phyloP scores from a whole-genome alignment of 1,140 invertebrate species.

The Aleiodes sp. region DNA sequence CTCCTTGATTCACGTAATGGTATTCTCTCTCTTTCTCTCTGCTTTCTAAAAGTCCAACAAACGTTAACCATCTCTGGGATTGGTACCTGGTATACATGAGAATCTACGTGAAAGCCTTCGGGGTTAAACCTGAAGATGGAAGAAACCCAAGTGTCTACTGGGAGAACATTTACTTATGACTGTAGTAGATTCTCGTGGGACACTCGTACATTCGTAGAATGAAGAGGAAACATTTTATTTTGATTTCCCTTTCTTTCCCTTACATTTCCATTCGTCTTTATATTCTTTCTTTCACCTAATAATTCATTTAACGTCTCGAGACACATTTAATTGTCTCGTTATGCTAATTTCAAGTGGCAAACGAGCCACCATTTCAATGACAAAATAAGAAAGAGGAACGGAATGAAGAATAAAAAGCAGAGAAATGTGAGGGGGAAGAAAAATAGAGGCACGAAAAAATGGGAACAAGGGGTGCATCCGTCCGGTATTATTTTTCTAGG shows the following conservation, averaged over 20 bases:
- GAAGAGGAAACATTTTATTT: neutral
- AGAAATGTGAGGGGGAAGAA: neutral
- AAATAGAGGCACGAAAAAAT: neutral
- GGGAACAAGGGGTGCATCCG: slow-evolving; percentile 35
- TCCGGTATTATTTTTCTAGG: slow-evolving; percentile 30
- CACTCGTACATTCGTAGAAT: neutral
- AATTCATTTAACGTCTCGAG: no score
- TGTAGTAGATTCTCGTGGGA: neutral
- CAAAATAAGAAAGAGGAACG: neutral
- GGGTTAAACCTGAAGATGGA: neutral
- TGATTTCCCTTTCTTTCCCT: neutral
- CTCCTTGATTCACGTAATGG: no score
- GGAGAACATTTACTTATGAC: slow-evolving; percentile 4
- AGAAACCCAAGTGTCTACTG: neutral
- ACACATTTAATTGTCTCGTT: neutral
- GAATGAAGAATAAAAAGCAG: neutral
- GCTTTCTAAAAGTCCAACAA: neutral
- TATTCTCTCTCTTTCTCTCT: neutral
- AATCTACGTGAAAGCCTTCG: neutral
- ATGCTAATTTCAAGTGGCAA: neutral
- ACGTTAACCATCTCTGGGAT: slow-evolving; percentile 1
- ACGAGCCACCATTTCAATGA: no score
- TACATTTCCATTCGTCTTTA: neutral
- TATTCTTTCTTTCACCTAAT: neutral
- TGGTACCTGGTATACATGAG: neutral